Base-by-base conservation (phyloP, 1,140 invertebrate genomes). In the Archegozetes longisetosus region DNA sequence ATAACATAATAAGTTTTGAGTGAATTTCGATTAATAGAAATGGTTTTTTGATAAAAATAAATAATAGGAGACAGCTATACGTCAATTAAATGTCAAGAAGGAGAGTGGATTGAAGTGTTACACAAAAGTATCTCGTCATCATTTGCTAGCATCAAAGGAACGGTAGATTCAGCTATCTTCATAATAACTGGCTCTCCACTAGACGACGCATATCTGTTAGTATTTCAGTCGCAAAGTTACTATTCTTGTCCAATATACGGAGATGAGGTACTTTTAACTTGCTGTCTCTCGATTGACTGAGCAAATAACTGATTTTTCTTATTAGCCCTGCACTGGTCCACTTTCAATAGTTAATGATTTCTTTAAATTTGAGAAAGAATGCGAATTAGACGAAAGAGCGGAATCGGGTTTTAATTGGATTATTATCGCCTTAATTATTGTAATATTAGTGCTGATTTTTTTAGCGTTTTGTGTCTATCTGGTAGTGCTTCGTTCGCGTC, bases 271-370 rank as follows among this genome's bases (percentile, higher is more conserved):
- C 17, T 40, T 6, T 40, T 40, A 9, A 40, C 17, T 40, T n/a
- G n/a, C n/a, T n/a, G n/a, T n/a, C n/a, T n/a, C n/a, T n/a, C n/a
- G n/a, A n/a, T n/a, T n/a, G n/a, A n/a, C n/a, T n/a, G n/a, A n/a
- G n/a, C n/a, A n/a, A n/a, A n/a, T n/a, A n/a, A n/a, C n/a, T n/a
- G n/a, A n/a, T n/a, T 46, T 25, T 46, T 46, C 4, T 2, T 51
- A 25, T 6, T 51, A 58, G 57, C 25, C 57, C 14, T 58, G 57
- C 25, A 47, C 49, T 49, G 57, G 57, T 26, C 57, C 57, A 2
- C 49, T 49, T 24, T 23, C 4, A 27, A 14, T 58, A 23, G 49
- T 58, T 40, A 29, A 3, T 29, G 57, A 58, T 6, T 58, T 58
- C 2, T 58, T 58, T 24, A 53, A 32, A n/a, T 40, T 52, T 53